Percentiles rank a stretch among this genome's conserved stretches.
These are phyloP conservation scores for Rallus crepitans DNA, from an alignment of 2,797 vertebrate genomes.

Conservation along the genomic window DNA sequence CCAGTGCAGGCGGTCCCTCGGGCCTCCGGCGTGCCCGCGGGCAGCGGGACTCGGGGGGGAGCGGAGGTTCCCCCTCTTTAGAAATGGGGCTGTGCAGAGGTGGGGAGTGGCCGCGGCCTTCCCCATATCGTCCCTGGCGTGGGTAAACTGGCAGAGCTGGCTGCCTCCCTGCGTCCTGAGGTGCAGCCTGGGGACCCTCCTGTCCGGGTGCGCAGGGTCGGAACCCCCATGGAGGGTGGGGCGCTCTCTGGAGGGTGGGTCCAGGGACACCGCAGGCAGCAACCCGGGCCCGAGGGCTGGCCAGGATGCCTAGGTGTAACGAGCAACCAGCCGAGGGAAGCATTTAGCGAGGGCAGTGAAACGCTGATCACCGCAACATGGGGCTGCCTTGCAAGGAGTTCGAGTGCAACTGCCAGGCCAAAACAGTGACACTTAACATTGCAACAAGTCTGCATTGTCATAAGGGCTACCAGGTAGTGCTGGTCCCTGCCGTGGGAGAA, in stretches of 20 bases:
- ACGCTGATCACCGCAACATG: rapidly evolving
- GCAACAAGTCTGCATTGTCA: not conserved
- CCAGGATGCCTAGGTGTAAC: rapidly evolving
- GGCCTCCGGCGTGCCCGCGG: not conserved
- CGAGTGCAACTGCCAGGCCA: not conserved
- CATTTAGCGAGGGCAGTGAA: not conserved
- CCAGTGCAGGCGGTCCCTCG: too few species aligned
- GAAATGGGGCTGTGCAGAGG: not conserved
- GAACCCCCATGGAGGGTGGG: too few species aligned
- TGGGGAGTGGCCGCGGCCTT: not conserved
- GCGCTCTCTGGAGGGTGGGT: too few species aligned
- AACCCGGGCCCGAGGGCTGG: not conserved
- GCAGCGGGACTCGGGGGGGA: not conserved
- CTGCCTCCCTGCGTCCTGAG: not conserved
- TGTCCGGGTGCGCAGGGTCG: not conserved
- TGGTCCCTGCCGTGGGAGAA: rapidly evolving
- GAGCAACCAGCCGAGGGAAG: not conserved
- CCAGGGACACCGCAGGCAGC: not conserved
- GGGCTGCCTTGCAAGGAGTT: not conserved
- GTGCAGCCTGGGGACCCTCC: not conserved
- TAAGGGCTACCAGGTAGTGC: not conserved
- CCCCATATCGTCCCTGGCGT: too few species aligned
- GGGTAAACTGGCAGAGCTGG: not conserved
- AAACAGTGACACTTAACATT: not conserved
- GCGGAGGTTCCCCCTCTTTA: too few species aligned